Evolutionary conservation across 53 echinoderm and acorn worm species (phyloP), one percentile per base, ranked within the genome.

Genomic region (Patiria pectinifera): DNA sequence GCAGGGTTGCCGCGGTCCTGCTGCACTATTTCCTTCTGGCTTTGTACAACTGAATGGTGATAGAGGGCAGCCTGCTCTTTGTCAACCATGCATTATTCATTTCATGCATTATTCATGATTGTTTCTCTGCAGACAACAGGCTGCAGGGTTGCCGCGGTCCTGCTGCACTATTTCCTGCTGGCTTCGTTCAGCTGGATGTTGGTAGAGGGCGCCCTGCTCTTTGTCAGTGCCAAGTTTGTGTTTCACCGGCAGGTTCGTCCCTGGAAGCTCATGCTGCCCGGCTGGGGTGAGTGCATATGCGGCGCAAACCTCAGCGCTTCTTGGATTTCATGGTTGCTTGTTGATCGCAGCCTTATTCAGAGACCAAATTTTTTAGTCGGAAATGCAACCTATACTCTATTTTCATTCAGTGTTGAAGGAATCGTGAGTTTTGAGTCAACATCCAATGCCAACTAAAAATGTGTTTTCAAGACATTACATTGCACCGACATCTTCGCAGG

Each of bases 101-200:
- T 2, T 53, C 53, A 53, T 53, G 53, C 53, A 53, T 53, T 53
- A 53, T 53, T 53, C 53, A 53, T 53, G 53, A 53, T 9, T 85
- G 47, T 9, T 11, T 44, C 85, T 69, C 6, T 85, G 45, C 45
- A 85, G 85, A 3, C 14, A 66, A 85, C 45, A 25, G 47, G 6
- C 63, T 93, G 93, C 48, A 66, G 49, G 26, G 18, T 24, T 25
- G 70, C 82, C 22, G 93, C 93, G 6, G 82, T 87, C 35, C 15
- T 69, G 4, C 71, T 86, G 1, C 93, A 93, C 60, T 93, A 93
- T 43, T 87, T 82, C 18, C 87, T 79, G 80, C 82, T 93, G 49
- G 79, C 87, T 25, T 49, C 82, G 16, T 93, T 93, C 53, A 25
- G 69, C 11, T 93, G 93, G 93, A 87, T 85, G 85, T 19, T 85